phyloP scores from a whole-genome alignment of 2,797 vertebrate species.

The Acanthurus tractus region DNA sequence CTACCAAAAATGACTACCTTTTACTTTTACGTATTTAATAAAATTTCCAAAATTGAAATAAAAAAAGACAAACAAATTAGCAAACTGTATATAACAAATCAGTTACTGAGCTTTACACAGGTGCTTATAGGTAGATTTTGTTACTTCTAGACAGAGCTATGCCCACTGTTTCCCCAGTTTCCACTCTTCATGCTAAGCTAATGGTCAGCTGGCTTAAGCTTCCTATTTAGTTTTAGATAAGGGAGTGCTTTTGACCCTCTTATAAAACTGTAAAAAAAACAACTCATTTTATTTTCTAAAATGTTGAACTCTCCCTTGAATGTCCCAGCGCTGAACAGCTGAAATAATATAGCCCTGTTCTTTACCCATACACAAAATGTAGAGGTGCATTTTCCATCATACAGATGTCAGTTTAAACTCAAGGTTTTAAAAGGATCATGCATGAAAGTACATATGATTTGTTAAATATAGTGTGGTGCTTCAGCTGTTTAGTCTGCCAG shows the following conservation, averaged over 20 bases:
- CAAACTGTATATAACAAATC: neutral
- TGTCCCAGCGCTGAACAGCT: neutral
- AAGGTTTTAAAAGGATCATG: neutral
- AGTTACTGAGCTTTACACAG: neutral
- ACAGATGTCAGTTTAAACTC: neutral
- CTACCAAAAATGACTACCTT: no score
- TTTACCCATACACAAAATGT: neutral
- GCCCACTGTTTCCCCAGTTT: neutral
- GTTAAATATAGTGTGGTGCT: neutral
- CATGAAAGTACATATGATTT: neutral
- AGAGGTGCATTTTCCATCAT: neutral
- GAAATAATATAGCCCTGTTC: neutral
- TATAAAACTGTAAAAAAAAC: neutral
- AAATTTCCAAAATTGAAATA: no score
- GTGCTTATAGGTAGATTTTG: neutral
- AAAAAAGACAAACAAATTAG: no score
- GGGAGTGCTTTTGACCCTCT: neutral
- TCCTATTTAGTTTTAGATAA: neutral
- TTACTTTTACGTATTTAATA: no score
- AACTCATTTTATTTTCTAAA: neutral
- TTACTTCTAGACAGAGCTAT: neutral
- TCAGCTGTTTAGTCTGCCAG: no score
- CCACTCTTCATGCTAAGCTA: neutral
- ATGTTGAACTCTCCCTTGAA: neutral
- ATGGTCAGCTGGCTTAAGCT: neutral